Base-by-base conservation (phyloP, 1,140 invertebrate species). In the Microplitis mediator region DNA sequence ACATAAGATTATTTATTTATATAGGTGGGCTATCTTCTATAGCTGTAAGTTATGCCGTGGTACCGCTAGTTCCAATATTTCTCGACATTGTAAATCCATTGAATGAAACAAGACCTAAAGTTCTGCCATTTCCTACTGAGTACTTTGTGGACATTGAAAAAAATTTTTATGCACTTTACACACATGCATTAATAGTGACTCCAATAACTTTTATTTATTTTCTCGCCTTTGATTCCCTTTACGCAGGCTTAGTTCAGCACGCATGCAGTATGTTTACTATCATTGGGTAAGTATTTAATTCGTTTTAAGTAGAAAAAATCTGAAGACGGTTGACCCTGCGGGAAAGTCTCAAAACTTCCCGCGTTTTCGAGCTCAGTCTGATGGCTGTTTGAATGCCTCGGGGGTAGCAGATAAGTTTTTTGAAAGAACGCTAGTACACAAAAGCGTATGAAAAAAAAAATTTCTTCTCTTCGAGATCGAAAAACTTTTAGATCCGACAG, bases 251-350 rank as follows among this genome's bases (percentile, higher is more conserved):
- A 3, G 52, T 68, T 58, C 56, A 69, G 23, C 74, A 75, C 51
- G 74, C 56, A n/a, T 75, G 74, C 31, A 69, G 69, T 6, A 68
- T 72, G 52, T 63, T 75, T 13, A 45, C 39, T 6, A 65, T 75
- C 36, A 4, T 72, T 14, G 58, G 62, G 74, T 75, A 69, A 9
- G 3, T 45, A 45, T 45, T 9, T 6, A 6, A 0, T 11, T 3
- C 9, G 11, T 8, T 14, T 51, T 32, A 3, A 36, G 3, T 34
- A 2, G 16, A 9, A 34, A 4, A 3, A 5, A 23, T 8, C 50
- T 56, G n/a, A n/a, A n/a, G n/a, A n/a, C n/a, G n/a, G n/a, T n/a
- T n/a, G n/a, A n/a, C n/a, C n/a, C n/a, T n/a, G n/a, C n/a, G n/a
- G n/a, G n/a, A n/a, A n/a, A n/a, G n/a, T n/a, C n/a, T n/a, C n/a